Evolutionary conservation across 2,113 vertebrate genomes (phyloP).

Genomic region (Eclectus roratus): DNA sequence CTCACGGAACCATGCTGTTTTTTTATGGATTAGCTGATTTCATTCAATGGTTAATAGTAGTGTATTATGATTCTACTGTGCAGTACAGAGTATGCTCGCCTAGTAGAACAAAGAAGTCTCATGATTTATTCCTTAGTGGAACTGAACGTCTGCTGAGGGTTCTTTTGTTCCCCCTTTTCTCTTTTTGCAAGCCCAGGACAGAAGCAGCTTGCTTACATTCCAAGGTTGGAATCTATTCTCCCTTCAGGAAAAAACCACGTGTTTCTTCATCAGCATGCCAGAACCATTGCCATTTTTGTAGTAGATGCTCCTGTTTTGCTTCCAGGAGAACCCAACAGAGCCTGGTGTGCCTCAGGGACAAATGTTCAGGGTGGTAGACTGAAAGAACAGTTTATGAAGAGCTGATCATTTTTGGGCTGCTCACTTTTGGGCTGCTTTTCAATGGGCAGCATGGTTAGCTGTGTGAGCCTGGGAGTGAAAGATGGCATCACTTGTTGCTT

Average conservation of each 20-base stretch:
- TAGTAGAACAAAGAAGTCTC: neutral
- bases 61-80: neutral
- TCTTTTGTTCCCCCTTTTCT: neutral
- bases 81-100: neutral
- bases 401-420: neutral
- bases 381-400: neutral
- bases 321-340: neutral
- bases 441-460: neutral
- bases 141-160: neutral
- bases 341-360: neutral
- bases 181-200: neutral
- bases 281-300: neutral
- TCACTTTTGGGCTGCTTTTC: neutral
- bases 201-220: neutral
- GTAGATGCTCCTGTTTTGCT: neutral
- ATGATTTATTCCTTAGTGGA: neutral
- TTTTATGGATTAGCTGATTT: neutral
- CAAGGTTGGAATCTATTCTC: neutral
- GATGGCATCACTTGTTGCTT: neutral
- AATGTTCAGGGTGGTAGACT: neutral
- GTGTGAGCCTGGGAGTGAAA: neutral
- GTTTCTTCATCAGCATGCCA: neutral
- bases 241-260: neutral
- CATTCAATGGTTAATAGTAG: neutral
- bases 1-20: neutral